Evolutionary conservation across 2,888 invertebrate species (phyloP), one percentile per base, ranked within the genome.

Genomic region (Bruchidius siliquastri): DNA sequence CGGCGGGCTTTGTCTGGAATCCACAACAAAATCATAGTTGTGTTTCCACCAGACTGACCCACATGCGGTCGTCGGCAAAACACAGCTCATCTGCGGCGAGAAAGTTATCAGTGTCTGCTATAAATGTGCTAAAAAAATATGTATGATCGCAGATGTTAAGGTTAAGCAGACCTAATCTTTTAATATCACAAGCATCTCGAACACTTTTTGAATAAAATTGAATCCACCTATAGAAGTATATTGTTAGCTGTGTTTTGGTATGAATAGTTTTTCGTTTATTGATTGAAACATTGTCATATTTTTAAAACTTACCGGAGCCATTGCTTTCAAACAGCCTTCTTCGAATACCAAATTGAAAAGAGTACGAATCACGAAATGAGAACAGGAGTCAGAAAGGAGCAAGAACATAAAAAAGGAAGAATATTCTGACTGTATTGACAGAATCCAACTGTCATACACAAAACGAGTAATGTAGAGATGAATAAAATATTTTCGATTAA

Each of bases 1-100:
- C 80, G 80, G 86, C 84, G 84, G 88, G 83, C 87, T 90, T 87
- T 77, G 85, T 86, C 87, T 85, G 89, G 84, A 88, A 88, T 84
- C 88, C 86, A 82, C 88, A 87, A 87, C 86, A 85, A 80, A 78
- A 81, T 84, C 83, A 71, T 30, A 84, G 85, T 86, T 86, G 87
- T 86, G 86, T 87, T 87, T 87, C 85, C 82, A 81, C 87, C 87
- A 87, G 87, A 87, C 84, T 21, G 49, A 49, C 49, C 49, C 49
- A 49, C 6, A 49, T 13, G 49, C 18, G 49, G 49, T 49, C 49
- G 49, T 49, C 18, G 49, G 49, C 49, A 13, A 49, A 49, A 49
- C 49, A 49, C 49, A 49, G 49, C 49, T 8, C 18, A 49, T 49
- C 49, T 49, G 49, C 18, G 13, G 49, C 49, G 49, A 49, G 18